phyloP scores from a whole-genome alignment of 2,113 vertebrate species.

The Gopherus evgoodei region DNA sequence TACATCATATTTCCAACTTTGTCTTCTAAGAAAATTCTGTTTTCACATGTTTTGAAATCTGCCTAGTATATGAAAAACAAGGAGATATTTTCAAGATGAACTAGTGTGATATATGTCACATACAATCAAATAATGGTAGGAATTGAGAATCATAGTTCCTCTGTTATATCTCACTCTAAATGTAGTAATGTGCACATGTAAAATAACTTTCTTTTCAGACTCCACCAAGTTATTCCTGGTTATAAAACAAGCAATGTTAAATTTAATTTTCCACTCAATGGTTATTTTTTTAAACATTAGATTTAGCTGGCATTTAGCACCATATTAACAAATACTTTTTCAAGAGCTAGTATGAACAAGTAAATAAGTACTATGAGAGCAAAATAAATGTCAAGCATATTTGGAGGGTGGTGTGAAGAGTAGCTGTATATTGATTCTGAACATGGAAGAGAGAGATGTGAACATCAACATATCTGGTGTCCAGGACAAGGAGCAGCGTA shows the following conservation, averaged over 20 bases:
- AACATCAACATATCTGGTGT: neutral
- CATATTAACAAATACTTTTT: neutral
- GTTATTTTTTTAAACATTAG: neutral
- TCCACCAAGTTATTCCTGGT: conserved; percentile 1
- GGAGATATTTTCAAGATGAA: neutral
- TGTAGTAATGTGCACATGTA: neutral
- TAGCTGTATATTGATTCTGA: neutral
- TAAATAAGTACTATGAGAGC: neutral
- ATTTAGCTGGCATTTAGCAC: neutral
- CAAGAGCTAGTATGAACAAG: neutral
- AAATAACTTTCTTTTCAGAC: neutral
- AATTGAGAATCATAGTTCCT: neutral
- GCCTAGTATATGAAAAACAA: neutral
- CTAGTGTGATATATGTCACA: neutral
- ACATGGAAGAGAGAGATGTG: neutral
- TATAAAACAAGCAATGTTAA: neutral
- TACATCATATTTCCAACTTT: neutral
- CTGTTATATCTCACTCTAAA: neutral
- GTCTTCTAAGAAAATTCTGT: neutral
- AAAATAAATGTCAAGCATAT: neutral
- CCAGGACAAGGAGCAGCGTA: neutral
- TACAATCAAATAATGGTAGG: neutral
- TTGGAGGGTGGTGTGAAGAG: neutral
- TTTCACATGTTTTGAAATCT: neutral
- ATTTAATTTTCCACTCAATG: neutral